Percentiles rank a stretch among this genome's conserved stretches.
Conservation (phyloP, 2,888 invertebrate species). For the Hypselothyrea guttata region DNA sequence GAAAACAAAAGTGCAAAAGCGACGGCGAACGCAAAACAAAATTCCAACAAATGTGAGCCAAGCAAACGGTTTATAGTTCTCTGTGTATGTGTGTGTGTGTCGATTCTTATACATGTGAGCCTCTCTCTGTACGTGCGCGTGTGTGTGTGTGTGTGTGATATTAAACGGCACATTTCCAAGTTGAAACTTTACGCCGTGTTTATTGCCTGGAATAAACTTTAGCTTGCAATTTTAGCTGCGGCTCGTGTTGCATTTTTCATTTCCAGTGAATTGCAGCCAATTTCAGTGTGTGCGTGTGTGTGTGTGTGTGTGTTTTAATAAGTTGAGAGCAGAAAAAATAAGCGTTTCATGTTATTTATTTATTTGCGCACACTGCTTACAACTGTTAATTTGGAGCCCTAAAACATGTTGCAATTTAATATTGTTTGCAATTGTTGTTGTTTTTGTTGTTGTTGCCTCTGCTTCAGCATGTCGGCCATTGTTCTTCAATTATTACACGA, state of each 20-base stretch:
- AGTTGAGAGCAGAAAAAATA: conserved; percentile 31
- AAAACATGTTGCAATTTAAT: too few relatives aligned
- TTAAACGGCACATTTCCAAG: conserved; percentile 59
- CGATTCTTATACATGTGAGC: conserved; percentile 3
- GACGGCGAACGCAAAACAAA: conserved; percentile 5
- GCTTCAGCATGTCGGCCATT: conserved; percentile 62
- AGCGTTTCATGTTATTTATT: too few relatives aligned
- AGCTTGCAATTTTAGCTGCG: neutral
- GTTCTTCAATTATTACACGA: conserved; percentile 69
- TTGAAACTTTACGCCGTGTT: too few relatives aligned
- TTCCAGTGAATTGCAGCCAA: conserved; percentile 8
- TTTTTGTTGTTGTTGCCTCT: conserved; percentile 18
- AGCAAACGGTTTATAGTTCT: conserved; percentile 39
- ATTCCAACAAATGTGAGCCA: too few relatives aligned
- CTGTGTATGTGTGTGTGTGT: conserved; percentile 14
- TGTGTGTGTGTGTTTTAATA: conserved; percentile 37
- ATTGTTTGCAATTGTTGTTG: conserved; percentile 13
- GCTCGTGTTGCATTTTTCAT: conserved; percentile 11
- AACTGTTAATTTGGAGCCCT: too few relatives aligned
- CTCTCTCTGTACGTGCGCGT: conserved; percentile 11
- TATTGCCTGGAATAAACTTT: too few relatives aligned
- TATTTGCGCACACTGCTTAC: too few relatives aligned
- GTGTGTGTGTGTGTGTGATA: conserved; percentile 28
- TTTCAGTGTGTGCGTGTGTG: conserved; percentile 19
- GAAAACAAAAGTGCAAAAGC: conserved; percentile 4